These are phyloP conservation scores for human (Homo sapiens) DNA, from an alignment of 2,113 vertebrate species.

Conservation along the genomic window DNA sequence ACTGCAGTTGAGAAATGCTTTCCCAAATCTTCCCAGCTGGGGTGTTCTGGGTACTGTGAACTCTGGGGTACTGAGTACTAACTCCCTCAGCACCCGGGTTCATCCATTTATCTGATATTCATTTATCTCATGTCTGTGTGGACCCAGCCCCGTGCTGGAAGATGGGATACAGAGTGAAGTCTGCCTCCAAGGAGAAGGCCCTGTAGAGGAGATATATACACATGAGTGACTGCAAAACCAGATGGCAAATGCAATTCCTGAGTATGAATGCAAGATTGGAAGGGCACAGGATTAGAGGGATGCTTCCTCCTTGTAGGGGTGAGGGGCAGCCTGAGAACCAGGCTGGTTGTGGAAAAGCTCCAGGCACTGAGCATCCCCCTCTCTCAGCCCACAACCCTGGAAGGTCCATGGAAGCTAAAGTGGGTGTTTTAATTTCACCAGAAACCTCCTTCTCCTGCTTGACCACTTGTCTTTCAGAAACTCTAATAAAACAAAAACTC, in stretches of 20 bases:
- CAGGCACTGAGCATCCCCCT: not conserved
- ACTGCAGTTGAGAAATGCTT: not conserved
- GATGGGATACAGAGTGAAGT: not conserved
- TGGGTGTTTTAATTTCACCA: not conserved
- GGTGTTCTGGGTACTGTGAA: not conserved
- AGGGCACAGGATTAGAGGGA: not conserved
- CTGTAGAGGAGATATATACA: not conserved
- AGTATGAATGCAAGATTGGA: not conserved
- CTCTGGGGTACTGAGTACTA: too few species aligned
- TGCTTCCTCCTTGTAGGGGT: not conserved
- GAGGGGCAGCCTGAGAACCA: not conserved
- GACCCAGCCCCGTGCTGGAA: not conserved
- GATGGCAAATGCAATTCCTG: not conserved
- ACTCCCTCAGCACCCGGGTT: too few species aligned
- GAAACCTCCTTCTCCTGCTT: not conserved
- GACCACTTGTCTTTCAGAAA: not conserved
- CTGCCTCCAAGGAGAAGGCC: fast-evolving
- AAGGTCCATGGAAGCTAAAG: not conserved
- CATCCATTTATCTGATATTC: not conserved
- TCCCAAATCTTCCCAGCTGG: fast-evolving
- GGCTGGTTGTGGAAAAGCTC: not conserved
- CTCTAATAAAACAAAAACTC: not conserved
- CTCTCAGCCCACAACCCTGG: not conserved
- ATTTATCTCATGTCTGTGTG: fast-evolving
- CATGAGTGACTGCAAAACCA: fast-evolving